These are phyloP conservation scores for Parascotia fuliginaria DNA, from an alignment of 2,888 invertebrate genomes.

Conservation along the genomic window DNA sequence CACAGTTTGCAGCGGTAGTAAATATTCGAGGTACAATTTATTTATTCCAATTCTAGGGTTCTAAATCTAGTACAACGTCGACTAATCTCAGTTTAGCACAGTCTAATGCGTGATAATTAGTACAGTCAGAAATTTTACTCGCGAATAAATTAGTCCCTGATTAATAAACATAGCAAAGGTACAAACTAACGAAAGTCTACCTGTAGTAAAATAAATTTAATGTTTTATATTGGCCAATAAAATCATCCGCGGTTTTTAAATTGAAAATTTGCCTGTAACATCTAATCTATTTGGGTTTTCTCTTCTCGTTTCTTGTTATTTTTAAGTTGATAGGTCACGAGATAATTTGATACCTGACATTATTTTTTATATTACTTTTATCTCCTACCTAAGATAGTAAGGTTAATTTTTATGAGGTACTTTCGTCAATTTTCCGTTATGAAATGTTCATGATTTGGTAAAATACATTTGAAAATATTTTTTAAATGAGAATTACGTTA, in stretches of 20 bases:
- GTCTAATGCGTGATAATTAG: slow-evolving; percentile 36
- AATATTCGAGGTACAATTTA: slow-evolving; percentile 31
- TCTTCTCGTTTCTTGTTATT: slow-evolving; percentile 23
- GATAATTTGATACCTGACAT: slow-evolving; percentile 33
- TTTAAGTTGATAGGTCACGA: slow-evolving; percentile 25
- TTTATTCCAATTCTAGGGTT: slow-evolving; percentile 25
- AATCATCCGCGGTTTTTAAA: slow-evolving; percentile 32
- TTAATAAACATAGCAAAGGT: slow-evolving; percentile 30
- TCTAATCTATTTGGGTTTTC: slow-evolving; percentile 34
- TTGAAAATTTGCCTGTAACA: slow-evolving; percentile 33
- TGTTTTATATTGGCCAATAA: slow-evolving; percentile 28
- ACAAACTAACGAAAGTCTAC: slow-evolving; percentile 24
- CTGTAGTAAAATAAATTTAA: slow-evolving; percentile 33
- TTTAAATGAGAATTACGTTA: too few relatives aligned
- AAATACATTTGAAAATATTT: too few relatives aligned
- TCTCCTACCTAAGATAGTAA: not conserved
- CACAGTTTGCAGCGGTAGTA: slow-evolving; percentile 26
- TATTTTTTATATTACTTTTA: slow-evolving; percentile 31
- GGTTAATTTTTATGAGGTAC: slow-evolving; percentile 21
- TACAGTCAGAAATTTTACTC: slow-evolving; percentile 28
- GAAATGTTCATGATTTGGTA: not conserved
- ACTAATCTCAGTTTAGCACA: slow-evolving; percentile 42
- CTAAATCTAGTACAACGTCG: slow-evolving; percentile 20
- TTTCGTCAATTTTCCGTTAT: not conserved
- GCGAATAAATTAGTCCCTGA: slow-evolving; percentile 36